These are phyloP conservation scores for Pterocles orientalis DNA, from an alignment of 2,113 vertebrate species.

Conservation along the genomic window DNA sequence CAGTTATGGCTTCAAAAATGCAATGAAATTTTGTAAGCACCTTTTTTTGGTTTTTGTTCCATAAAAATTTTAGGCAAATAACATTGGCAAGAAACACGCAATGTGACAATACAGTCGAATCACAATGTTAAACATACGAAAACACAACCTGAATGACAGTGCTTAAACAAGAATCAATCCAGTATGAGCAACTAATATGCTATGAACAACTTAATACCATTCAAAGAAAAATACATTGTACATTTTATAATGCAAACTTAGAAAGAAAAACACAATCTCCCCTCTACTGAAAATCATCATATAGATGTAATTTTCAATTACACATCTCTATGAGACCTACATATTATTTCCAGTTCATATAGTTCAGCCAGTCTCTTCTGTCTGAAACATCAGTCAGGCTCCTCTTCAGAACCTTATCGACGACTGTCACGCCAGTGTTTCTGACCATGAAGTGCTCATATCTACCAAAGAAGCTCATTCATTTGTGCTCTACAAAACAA, in stretches of 20 bases:
- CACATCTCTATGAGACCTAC: not conserved
- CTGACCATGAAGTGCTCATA: rapidly evolving
- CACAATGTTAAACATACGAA: not conserved
- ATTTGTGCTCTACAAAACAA: not conserved
- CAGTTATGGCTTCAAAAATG: not conserved
- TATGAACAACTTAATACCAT: not conserved
- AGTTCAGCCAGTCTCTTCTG: not conserved
- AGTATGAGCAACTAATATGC: rapidly evolving
- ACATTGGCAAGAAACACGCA: not conserved
- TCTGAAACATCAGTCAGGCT: not conserved
- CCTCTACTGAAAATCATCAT: not conserved
- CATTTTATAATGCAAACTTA: not conserved
- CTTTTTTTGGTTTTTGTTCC: not conserved
- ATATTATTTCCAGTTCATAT: not conserved
- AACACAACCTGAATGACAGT: not conserved
- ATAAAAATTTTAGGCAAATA: not conserved
- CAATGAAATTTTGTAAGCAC: not conserved
- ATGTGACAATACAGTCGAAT: not conserved
- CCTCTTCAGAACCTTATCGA: not conserved
- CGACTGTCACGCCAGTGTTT: not conserved
- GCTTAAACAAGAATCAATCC: not conserved
- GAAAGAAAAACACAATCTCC: not conserved
- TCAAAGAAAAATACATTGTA: not conserved
- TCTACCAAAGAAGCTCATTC: not conserved
- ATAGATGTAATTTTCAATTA: not conserved